Base-by-base conservation (phyloP, 2,888 invertebrate species). In the Seladonia tumulorum region DNA sequence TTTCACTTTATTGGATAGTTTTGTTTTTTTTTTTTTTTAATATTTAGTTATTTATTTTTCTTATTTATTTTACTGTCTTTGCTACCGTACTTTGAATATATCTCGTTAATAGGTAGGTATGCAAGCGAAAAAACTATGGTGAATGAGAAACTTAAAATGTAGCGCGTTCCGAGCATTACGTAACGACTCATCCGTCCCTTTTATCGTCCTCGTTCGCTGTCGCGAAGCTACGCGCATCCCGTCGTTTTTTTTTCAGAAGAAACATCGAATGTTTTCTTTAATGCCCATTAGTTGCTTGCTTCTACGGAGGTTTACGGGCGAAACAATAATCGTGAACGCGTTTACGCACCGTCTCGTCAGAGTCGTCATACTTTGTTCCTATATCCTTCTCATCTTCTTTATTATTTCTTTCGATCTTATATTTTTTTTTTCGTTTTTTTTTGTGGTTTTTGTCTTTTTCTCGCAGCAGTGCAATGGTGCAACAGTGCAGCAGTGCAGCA, bases 11-110 rank as follows among this genome's bases (percentile, higher is more conserved):
- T 88, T 83, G 89, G 35, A 90, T 89, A 91, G 85, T 90, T 89
- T 86, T n/a, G n/a, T n/a, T 90, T 86, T 87, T 70, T 66, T 18
- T 35, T 66, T 66, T 29, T 22, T 35, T 35, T 22, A 39, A 90
- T 89, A 85, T 90, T 86, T 87, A 35, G 39, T 68, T n/a, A 22
- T n/a, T 57, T 42, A 39, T 22, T 42, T 53, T n/a, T 49, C 49
- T 49, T 39, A 39, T 42, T 68, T 89, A 72, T 70, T 79, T 77
- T 87, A 89, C 89, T 80, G 88, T 85, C 85, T 87, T 87, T 83
- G 83, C 90, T 92, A 91, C 91, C 80, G 86, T 92, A 90, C 84
- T 80, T 88, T 90, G 87, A 90, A 88, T 91, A 91, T 90, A 90
- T 82, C 82, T 91, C 81, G 82, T 88, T 90, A 74, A 90, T 90